These are phyloP conservation scores for Marcusenius ussheri DNA, from an alignment of 2,113 vertebrate species.

Conservation along the genomic window DNA sequence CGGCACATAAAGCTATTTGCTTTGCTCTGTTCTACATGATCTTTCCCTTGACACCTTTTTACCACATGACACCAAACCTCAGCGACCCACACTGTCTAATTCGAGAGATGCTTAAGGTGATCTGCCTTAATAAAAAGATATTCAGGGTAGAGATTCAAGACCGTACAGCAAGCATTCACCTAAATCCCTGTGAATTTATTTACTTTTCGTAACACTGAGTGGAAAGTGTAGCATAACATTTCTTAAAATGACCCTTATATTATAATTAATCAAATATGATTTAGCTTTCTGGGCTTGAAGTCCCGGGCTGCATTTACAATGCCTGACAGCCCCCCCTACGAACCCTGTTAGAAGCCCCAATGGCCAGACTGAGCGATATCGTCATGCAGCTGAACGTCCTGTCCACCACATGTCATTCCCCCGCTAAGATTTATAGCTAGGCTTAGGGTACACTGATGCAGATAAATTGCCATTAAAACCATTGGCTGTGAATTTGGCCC, in stretches of 20 bases:
- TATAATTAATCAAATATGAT: background rate
- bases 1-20: background rate
- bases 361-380: background rate
- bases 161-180: background rate
- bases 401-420: conserved; percentile 3
- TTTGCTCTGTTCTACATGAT: background rate
- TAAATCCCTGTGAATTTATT: background rate
- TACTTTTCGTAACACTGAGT: background rate
- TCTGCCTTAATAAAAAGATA: background rate
- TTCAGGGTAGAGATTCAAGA: background rate
- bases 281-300: background rate
- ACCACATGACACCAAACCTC: background rate
- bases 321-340: background rate
- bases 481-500: background rate
- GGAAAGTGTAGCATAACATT: background rate
- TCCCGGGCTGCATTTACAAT: background rate
- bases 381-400: background rate
- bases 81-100: background rate
- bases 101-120: background rate
- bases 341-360: background rate
- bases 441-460: background rate
- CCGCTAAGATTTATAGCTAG: background rate
- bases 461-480: conserved; percentile 5
- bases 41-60: background rate
- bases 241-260: background rate